Conservation (phyloP, 37 sponge, comb jelly and placozoan species). For the Ianthella basta region DNA sequence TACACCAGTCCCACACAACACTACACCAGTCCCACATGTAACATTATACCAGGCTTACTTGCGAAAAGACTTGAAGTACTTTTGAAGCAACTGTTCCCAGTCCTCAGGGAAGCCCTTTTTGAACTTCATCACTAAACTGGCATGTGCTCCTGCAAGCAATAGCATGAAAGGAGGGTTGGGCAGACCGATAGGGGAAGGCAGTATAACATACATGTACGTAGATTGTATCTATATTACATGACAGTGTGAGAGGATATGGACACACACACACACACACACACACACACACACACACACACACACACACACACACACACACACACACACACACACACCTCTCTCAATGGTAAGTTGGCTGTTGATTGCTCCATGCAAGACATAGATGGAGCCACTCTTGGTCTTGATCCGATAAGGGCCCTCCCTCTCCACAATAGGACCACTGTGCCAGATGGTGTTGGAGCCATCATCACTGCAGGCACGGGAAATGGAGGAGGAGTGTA, state of each 20-base stretch:
- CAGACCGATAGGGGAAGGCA: no score
- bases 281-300: no score
- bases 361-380: constrained; percentile 42
- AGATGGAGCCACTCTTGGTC: constrained; percentile 41
- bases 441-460: constrained; percentile 37
- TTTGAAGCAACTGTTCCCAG: constrained; percentile 17
- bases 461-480: background rate
- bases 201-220: no score
- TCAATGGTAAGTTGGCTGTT: background rate
- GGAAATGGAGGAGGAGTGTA: no score
- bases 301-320: background rate
- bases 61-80: background rate
- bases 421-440: constrained; percentile 55
- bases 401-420: constrained; percentile 14
- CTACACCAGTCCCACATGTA: no score
- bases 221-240: no score
- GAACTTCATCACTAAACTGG: constrained; percentile 11
- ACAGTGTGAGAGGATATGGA: no score
- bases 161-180: no score
- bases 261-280: background rate
- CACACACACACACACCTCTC: background rate
- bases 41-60: no score
- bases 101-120: constrained; percentile 39
- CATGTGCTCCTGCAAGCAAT: background rate
- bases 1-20: no score